A percentile compares a stretch with the other conserved stretches of the same genome.
Conservation (phyloP, 2,113 vertebrate genomes). For the Apteryx owenii region DNA sequence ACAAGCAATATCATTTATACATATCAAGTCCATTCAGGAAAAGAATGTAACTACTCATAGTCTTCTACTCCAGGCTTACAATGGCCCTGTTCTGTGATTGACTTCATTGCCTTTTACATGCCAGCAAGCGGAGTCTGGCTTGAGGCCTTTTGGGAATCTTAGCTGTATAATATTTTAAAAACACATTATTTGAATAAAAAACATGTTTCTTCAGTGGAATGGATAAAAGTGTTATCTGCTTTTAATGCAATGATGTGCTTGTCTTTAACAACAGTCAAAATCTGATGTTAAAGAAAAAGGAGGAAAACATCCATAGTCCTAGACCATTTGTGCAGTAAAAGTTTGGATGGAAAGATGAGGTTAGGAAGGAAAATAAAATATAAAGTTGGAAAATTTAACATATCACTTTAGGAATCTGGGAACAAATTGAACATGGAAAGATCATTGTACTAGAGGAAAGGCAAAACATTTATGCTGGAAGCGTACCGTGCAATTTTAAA, state of each 20-base stretch:
- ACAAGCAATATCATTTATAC: fast-evolving
- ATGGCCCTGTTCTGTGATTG: background rate
- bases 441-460: background rate
- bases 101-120: background rate
- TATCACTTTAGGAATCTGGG: background rate
- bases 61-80: background rate
- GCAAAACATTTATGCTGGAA: background rate
- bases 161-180: background rate
- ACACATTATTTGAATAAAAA: background rate
- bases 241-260: background rate
- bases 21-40: background rate
- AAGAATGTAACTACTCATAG: background rate
- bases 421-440: background rate
- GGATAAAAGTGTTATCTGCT: fast-evolving
- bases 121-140: background rate
- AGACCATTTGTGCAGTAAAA: background rate
- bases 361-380: background rate
- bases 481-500: too few relatives aligned
- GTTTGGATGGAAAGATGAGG: background rate
- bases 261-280: background rate
- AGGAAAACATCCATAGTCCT: background rate
- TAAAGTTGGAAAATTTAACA: background rate
- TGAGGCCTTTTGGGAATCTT: background rate
- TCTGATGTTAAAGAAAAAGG: background rate
- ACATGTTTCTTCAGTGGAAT: background rate